Conservation (phyloP, 1,140 invertebrate species). For the Aphidius ervi region DNA sequence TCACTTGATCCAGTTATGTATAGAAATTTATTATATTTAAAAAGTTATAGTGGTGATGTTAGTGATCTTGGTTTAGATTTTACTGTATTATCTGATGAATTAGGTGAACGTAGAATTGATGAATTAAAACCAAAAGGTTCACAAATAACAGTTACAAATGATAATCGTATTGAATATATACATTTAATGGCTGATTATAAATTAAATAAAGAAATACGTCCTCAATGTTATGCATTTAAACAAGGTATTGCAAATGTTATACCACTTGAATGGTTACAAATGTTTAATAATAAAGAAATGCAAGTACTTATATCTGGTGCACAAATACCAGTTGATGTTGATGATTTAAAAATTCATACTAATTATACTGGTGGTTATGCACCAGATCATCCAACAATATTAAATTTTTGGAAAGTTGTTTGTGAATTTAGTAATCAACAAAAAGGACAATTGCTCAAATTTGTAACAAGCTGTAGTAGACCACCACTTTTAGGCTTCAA, state of each 20-base stretch:
- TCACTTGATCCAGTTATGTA: conserved; percentile 91
- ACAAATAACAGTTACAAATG: conserved; percentile 84
- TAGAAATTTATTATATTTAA: conserved; percentile 83
- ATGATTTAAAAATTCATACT: conserved; percentile 81
- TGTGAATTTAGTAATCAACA: conserved; percentile 79
- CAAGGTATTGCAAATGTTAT: conserved; percentile 85
- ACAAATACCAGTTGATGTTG: conserved; percentile 85
- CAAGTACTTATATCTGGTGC: conserved; percentile 93
- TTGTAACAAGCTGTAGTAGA: conserved; percentile 94
- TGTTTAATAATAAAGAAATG: conserved; percentile 93
- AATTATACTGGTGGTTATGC: conserved; percentile 83
- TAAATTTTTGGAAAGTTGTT: conserved; percentile 82
- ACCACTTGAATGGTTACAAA: conserved; percentile 83
- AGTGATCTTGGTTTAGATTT: conserved; percentile 87
- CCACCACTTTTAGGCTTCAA: conserved; percentile 97
- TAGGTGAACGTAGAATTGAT: conserved; percentile 84
- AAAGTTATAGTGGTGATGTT: conserved; percentile 76
- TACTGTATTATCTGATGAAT: conserved; percentile 82
- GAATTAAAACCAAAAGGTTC: conserved; percentile 88
- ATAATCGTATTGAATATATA: conserved; percentile 95
- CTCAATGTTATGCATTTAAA: conserved; percentile 82
- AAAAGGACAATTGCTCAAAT: conserved; percentile 84
- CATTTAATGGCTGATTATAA: conserved; percentile 95
- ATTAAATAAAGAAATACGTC: conserved; percentile 85
- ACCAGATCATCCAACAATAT: conserved; percentile 71